phyloP scores from a whole-genome alignment of 1,140 invertebrate genomes.

The Drosophila micromelanica region DNA sequence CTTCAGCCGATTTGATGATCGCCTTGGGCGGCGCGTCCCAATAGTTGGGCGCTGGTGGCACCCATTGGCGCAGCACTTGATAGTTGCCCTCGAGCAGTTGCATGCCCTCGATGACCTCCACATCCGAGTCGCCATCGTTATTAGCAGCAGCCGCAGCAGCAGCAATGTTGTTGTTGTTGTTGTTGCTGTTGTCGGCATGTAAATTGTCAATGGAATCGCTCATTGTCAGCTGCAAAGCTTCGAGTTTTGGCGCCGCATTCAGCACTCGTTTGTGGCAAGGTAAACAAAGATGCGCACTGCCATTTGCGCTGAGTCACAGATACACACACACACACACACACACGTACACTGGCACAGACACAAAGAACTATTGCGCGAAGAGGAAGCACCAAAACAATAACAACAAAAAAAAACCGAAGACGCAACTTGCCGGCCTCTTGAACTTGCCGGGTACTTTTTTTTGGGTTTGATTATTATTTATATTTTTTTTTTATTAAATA shows the following conservation, averaged over 20 bases:
- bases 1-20: constrained; percentile 83
- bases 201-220: constrained; percentile 71
- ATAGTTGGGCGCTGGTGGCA: constrained; percentile 82
- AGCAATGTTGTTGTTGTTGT: constrained; percentile 36
- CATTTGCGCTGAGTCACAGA: constrained; percentile 77
- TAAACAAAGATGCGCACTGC: constrained; percentile 76
- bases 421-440: constrained; percentile 15
- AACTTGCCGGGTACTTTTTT: constrained; percentile 17
- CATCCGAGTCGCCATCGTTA: constrained; percentile 78
- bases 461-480: neutral
- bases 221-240: constrained; percentile 53
- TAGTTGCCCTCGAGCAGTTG: constrained; percentile 83
- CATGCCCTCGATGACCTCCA: constrained; percentile 83
- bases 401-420: constrained; percentile 35
- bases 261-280: constrained; percentile 16
- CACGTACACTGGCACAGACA: constrained; percentile 36
- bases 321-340: constrained; percentile 17
- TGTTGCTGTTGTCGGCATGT: constrained; percentile 55
- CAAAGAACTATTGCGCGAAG: constrained; percentile 67
- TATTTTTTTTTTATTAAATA: constrained; percentile 27
- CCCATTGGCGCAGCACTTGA: constrained; percentile 81
- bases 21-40: constrained; percentile 84
- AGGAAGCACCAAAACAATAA: constrained; percentile 66
- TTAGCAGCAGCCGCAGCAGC: constrained; percentile 30
- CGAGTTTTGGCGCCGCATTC: constrained; percentile 72